Percentiles rank a stretch among this genome's conserved stretches.
Evolutionary conservation across 2,888 invertebrate genomes (phyloP).

Genomic region (Agrochola circellaris): DNA sequence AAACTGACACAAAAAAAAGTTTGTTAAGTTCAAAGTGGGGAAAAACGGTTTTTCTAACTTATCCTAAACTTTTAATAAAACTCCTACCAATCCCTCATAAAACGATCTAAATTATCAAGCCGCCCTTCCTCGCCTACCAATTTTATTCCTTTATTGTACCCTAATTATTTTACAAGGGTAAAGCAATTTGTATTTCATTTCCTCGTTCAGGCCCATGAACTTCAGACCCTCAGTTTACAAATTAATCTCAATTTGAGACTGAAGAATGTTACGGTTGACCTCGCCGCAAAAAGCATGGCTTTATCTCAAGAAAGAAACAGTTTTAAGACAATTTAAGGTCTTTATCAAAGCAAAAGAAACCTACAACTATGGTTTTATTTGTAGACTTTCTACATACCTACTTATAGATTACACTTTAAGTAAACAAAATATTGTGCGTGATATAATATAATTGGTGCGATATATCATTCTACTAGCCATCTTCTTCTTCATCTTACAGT

Average conservation of each 20-base stretch:
- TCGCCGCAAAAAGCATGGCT: slow-evolving; percentile 31
- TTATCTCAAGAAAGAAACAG: slow-evolving; percentile 30
- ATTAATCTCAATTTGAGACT: slow-evolving; percentile 60
- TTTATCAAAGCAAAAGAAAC: not conserved
- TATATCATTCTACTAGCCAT: not conserved
- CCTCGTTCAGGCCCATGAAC: slow-evolving; percentile 56
- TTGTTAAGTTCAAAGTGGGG: no score
- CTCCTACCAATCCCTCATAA: slow-evolving; percentile 8
- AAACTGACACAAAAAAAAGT: not conserved
- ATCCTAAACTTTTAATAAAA: slow-evolving; percentile 4
- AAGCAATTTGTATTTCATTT: slow-evolving; percentile 61
- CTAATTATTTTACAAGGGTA: slow-evolving; percentile 59
- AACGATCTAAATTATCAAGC: slow-evolving; percentile 1
- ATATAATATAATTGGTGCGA: not conserved
- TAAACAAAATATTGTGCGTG: not conserved
- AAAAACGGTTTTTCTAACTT: not conserved
- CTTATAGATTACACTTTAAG: no score
- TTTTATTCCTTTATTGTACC: slow-evolving; percentile 42
- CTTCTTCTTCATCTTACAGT: not conserved
- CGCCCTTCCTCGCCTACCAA: not conserved
- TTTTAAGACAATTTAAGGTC: slow-evolving; percentile 3
- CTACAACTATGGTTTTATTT: no score
- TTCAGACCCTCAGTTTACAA: slow-evolving; percentile 43
- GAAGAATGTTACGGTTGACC: slow-evolving; percentile 32
- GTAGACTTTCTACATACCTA: not conserved